Percentiles rank a stretch among this genome's conserved stretches.
phyloP scores from a whole-genome alignment of 1,140 invertebrate genomes.

The Megalopta genalis region DNA sequence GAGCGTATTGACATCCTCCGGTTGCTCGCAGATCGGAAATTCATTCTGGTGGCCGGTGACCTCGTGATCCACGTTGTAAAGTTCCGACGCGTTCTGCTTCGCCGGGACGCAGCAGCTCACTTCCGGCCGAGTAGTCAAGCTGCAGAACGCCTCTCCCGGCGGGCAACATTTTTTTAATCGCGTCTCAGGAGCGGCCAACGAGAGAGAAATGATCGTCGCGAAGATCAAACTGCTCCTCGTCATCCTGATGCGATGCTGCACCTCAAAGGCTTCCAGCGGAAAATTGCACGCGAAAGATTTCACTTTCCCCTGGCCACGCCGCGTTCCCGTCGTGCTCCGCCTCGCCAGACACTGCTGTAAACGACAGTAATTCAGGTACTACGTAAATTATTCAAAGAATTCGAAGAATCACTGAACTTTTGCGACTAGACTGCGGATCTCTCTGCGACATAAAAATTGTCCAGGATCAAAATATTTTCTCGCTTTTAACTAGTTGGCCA shows the following conservation, averaged over 20 bases:
- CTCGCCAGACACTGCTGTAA: not conserved
- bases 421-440: too few relatives aligned
- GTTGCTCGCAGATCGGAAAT: slow-evolving; percentile 40
- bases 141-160: slow-evolving; percentile 36
- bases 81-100: not conserved
- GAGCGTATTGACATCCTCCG: slow-evolving; percentile 34
- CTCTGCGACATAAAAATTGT: too few relatives aligned
- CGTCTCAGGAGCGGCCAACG: not conserved
- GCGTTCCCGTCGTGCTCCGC: not conserved
- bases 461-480: too few relatives aligned
- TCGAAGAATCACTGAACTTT: too few relatives aligned
- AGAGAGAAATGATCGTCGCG: not conserved
- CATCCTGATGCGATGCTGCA: not conserved
- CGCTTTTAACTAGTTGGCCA: too few relatives aligned
- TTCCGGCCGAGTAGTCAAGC: not conserved
- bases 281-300: not conserved
- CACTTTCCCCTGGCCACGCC: not conserved
- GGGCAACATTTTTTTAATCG: slow-evolving; percentile 55
- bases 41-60: not conserved
- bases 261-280: not conserved
- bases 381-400: too few relatives aligned
- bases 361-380: not conserved
- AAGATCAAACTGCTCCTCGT: not conserved
- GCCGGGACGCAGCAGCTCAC: slow-evolving; percentile 50
- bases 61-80: slow-evolving; percentile 1